These are phyloP conservation scores for Zygothrica quintamaculata DNA, from an alignment of 2,888 invertebrate genomes.

Conservation along the genomic window DNA sequence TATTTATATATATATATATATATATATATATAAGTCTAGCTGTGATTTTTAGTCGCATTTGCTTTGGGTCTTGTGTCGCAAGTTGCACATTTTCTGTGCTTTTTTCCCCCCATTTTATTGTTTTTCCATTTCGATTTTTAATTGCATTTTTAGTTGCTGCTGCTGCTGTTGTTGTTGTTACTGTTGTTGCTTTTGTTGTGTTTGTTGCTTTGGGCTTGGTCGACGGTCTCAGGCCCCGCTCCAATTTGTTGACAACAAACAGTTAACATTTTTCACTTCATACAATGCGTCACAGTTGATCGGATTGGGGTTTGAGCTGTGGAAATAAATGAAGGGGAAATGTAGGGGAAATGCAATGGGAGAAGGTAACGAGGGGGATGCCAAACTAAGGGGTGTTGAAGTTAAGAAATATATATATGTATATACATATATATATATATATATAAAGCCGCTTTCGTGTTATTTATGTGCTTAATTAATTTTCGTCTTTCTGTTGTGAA, in stretches of 20 bases:
- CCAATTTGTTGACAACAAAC: conserved; percentile 77
- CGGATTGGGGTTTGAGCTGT: conserved; percentile 25
- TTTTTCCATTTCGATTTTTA: conserved; percentile 62
- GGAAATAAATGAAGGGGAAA: not conserved
- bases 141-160: conserved; percentile 57
- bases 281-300: conserved; percentile 75
- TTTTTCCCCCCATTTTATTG: conserved; percentile 55
- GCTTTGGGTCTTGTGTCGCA: conserved; percentile 37
- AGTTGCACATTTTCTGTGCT: conserved; percentile 53
- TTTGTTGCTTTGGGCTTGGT: conserved; percentile 65
- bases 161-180: conserved; percentile 49
- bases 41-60: conserved; percentile 34
- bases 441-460: conserved; percentile 67
- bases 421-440: too few species aligned
- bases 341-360: not conserved
- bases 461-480: conserved; percentile 71
- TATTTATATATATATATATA: not conserved
- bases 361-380: not conserved
- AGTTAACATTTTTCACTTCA: conserved; percentile 48
- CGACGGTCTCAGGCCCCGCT: conserved; percentile 51
- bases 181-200: conserved; percentile 62
- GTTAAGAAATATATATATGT: too few species aligned
- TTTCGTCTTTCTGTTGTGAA: conserved; percentile 58
- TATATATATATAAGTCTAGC: conserved; percentile 20
- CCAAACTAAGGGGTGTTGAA: conserved; percentile 11